These are phyloP conservation scores for Bothrops jararaca DNA, from an alignment of 2,113 vertebrate genomes.

Conservation along the genomic window DNA sequence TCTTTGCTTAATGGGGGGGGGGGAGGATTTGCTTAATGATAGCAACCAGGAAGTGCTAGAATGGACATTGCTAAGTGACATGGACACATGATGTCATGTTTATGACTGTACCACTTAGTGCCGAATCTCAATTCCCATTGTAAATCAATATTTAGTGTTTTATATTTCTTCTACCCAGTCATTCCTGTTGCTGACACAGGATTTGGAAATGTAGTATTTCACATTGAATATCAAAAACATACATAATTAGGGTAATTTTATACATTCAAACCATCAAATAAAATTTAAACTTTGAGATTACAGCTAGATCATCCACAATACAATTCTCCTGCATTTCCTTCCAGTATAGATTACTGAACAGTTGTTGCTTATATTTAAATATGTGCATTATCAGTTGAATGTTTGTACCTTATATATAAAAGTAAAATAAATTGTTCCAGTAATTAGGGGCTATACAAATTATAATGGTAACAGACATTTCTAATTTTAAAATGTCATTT, in stretches of 20 bases:
- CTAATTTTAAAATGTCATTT: not conserved
- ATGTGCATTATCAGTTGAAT: not conserved
- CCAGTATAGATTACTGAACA: not conserved
- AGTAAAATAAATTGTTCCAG: not conserved
- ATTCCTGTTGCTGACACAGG: not conserved
- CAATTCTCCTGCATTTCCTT: not conserved
- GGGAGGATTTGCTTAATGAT: not conserved
- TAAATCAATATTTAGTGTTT: not conserved
- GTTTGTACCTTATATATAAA: not conserved
- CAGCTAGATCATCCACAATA: not conserved
- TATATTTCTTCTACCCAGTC: not conserved
- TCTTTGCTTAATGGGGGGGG: not conserved
- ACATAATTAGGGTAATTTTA: not conserved
- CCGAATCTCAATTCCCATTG: not conserved
- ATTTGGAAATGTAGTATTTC: not conserved
- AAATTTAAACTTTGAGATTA: not conserved
- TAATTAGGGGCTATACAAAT: not conserved
- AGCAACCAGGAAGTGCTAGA: not conserved
- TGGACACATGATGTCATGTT: not conserved
- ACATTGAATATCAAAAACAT: not conserved
- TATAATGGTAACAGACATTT: not conserved
- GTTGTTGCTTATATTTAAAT: not conserved
- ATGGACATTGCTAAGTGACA: not conserved
- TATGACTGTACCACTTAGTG: not conserved
- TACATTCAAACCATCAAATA: not conserved